These are phyloP conservation scores for Lasiommata megera DNA, from an alignment of 2,888 invertebrate species.

Conservation along the genomic window DNA sequence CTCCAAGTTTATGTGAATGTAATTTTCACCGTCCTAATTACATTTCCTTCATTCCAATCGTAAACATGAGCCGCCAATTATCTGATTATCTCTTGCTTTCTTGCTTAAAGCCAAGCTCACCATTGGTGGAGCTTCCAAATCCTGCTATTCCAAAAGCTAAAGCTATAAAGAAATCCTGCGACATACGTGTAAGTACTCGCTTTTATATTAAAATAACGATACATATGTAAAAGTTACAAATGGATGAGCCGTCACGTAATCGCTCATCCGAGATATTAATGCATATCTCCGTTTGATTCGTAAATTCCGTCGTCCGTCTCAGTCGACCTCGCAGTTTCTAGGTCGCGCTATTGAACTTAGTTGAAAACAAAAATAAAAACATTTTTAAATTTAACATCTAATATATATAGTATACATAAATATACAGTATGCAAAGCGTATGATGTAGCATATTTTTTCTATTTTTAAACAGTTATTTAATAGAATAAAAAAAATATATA, in stretches of 20 bases:
- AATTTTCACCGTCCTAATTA: too few species aligned
- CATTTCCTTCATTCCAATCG: too few species aligned
- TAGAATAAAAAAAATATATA: too few species aligned
- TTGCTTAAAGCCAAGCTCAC: too few species aligned
- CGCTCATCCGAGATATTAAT: conserved; percentile 13
- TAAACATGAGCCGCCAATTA: too few species aligned
- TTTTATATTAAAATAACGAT: neutral
- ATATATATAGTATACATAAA: too few species aligned
- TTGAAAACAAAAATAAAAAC: conserved; percentile 20
- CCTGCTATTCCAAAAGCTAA: too few species aligned
- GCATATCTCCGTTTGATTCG: conserved; percentile 28
- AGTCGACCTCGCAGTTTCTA: conserved; percentile 48
- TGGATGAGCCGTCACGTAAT: conserved; percentile 7
- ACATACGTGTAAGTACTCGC: neutral
- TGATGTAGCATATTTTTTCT: neutral
- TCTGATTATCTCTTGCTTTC: too few species aligned
- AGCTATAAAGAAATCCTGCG: too few species aligned
- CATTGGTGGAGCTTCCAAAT: too few species aligned
- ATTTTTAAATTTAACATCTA: conserved; percentile 12
- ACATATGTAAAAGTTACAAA: neutral
- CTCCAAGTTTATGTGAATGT: too few species aligned
- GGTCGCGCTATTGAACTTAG: conserved; percentile 58
- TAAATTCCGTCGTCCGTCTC: conserved; percentile 31
- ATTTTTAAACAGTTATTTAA: too few species aligned
- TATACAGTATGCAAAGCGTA: neutral